Percentiles rank a stretch among this genome's conserved stretches.
phyloP scores from a whole-genome alignment of 2,888 invertebrate genomes.

The Palloptera scutellata region DNA sequence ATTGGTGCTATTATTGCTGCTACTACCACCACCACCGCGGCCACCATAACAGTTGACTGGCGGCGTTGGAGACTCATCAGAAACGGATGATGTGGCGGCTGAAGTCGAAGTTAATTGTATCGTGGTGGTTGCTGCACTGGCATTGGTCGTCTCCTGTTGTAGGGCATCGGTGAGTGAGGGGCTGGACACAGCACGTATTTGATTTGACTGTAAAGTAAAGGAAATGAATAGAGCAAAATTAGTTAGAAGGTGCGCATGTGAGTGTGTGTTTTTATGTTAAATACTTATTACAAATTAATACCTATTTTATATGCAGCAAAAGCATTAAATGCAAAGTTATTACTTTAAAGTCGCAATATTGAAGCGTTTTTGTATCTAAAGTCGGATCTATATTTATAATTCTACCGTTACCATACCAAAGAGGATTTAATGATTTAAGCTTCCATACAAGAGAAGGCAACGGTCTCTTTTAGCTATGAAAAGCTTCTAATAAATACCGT shows the following conservation, averaged over 20 bases:
- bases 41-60: slow-evolving; percentile 23
- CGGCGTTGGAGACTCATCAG: slow-evolving; percentile 33
- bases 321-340: no score
- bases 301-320: not conserved
- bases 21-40: not conserved
- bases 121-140: slow-evolving; percentile 29
- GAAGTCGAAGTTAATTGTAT: slow-evolving; percentile 22
- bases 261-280: not conserved
- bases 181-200: slow-evolving; percentile 63
- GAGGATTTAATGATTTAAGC: not conserved
- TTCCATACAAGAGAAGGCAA: no score
- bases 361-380: no score
- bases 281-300: not conserved
- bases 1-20: slow-evolving; percentile 34
- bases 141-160: slow-evolving; percentile 14
- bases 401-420: not conserved
- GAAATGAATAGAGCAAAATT: no score
- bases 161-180: slow-evolving; percentile 58
- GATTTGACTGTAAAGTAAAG: slow-evolving; percentile 54
- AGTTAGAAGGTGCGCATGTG: not conserved
- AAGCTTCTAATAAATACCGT: no score
- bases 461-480: no score
- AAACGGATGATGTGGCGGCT: slow-evolving; percentile 21
- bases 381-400: not conserved
- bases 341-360: no score